These are phyloP conservation scores for Invenusta paracnida DNA, from an alignment of 2,888 invertebrate genomes.

Conservation along the genomic window DNA sequence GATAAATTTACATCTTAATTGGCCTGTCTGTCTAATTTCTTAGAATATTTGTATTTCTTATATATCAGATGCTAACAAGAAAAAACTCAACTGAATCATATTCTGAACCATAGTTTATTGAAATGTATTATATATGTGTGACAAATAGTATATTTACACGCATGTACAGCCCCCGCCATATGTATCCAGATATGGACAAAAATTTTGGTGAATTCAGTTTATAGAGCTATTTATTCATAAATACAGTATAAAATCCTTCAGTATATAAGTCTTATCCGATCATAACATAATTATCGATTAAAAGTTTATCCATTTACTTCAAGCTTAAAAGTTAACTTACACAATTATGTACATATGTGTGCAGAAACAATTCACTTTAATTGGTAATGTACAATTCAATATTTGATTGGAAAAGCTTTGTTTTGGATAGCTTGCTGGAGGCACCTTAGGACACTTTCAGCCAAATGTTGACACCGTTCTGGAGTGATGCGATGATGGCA, in stretches of 20 bases:
- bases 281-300: background rate
- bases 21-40: no score
- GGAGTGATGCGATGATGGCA: background rate
- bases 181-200: background rate
- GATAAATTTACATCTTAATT: no score
- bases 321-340: background rate
- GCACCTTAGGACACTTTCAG: background rate
- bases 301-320: background rate
- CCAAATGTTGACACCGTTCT: background rate
- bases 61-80: no score
- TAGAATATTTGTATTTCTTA: no score
- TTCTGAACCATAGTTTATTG: no score
- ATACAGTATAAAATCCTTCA: background rate
- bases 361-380: background rate
- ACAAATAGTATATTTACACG: no score
- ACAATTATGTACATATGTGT: background rate
- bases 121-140: no score
- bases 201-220: no score
- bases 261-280: background rate
- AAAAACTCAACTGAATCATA: no score
- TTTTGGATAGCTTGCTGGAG: background rate
- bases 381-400: background rate
- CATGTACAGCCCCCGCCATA: background rate
- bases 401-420: background rate
- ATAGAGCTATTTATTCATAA: background rate